phyloP scores from a whole-genome alignment of 1,140 invertebrate genomes.

The Lysiphlebus fabarum region DNA sequence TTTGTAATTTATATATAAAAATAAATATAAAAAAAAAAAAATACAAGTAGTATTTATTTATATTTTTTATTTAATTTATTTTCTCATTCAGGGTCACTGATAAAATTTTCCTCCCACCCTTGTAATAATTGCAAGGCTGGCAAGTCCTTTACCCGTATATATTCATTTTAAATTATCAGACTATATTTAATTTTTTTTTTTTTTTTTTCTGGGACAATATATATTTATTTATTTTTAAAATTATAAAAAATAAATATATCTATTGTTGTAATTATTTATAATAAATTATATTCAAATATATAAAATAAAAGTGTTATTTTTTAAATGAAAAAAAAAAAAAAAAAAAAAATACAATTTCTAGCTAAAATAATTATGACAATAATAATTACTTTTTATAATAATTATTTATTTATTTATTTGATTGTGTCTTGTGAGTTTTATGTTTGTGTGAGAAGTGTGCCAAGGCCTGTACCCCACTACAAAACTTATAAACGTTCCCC shows the following conservation, averaged over 20 bases:
- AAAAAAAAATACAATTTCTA: neutral
- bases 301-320: too few relatives aligned
- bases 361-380: too few relatives aligned
- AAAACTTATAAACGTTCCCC: conserved; percentile 42
- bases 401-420: conserved; percentile 12
- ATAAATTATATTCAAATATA: too few relatives aligned
- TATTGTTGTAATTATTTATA: too few relatives aligned
- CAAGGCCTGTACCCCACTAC: conserved; percentile 51
- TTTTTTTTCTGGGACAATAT: conserved; percentile 36
- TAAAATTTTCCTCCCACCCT: conserved; percentile 22
- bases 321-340: too few relatives aligned
- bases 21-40: too few relatives aligned
- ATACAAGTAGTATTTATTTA: neutral
- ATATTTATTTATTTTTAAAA: conserved; percentile 29
- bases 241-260: too few relatives aligned
- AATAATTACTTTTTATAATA: too few relatives aligned
- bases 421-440: conserved; percentile 17
- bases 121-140: conserved; percentile 28
- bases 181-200: conserved; percentile 14
- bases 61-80: conserved; percentile 18
- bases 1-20: too few relatives aligned
- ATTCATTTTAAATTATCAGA: neutral
- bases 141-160: conserved; percentile 38
- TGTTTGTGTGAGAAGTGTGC: conserved; percentile 50
- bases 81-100: conserved; percentile 17